Evolutionary conservation across 2,113 vertebrate genomes (phyloP).

Genomic region (Strix aluco): DNA sequence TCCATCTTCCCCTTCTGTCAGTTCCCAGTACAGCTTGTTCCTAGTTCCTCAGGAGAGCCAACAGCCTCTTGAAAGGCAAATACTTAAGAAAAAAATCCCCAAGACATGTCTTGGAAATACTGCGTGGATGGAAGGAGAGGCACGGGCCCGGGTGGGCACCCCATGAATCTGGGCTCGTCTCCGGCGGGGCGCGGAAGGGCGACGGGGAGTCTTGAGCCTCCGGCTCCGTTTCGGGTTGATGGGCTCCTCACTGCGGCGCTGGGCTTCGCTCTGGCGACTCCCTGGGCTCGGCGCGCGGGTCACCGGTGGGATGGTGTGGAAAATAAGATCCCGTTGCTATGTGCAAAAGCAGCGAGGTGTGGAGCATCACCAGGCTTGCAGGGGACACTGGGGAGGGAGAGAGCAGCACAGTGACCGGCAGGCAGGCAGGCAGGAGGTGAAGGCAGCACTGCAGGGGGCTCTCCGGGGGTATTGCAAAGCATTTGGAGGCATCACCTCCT

Average conservation of each 20-base stretch:
- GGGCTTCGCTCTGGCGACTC: slow-evolving; percentile 34
- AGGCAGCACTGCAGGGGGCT: neutral
- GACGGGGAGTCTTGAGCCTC: neutral
- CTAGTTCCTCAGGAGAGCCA: neutral
- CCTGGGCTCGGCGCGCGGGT: slow-evolving; percentile 21
- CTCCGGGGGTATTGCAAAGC: fast-evolving
- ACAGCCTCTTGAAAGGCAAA: slow-evolving; percentile 21
- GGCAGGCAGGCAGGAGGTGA: neutral
- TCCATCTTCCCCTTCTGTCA: slow-evolving; percentile 27
- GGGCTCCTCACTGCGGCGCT: slow-evolving; percentile 53
- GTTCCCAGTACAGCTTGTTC: slow-evolving; percentile 3
- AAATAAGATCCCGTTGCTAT: slow-evolving; percentile 81
- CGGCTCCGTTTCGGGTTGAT: neutral
- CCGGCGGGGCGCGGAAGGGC: neutral
- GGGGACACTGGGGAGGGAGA: slow-evolving; percentile 86
- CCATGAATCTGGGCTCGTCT: neutral
- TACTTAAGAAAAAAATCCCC: neutral
- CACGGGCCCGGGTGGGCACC: neutral
- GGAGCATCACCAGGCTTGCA: slow-evolving; percentile 96
- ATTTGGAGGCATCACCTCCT: neutral
- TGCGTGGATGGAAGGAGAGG: slow-evolving; percentile 53
- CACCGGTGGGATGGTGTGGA: slow-evolving; percentile 73
- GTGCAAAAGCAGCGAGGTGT: slow-evolving; percentile 79
- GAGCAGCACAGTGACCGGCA: neutral
- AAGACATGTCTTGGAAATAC: slow-evolving; percentile 66